These are phyloP conservation scores for Neolamprologus tretocephalus DNA, from an alignment of 2,113 vertebrate species.

Conservation along the genomic window DNA sequence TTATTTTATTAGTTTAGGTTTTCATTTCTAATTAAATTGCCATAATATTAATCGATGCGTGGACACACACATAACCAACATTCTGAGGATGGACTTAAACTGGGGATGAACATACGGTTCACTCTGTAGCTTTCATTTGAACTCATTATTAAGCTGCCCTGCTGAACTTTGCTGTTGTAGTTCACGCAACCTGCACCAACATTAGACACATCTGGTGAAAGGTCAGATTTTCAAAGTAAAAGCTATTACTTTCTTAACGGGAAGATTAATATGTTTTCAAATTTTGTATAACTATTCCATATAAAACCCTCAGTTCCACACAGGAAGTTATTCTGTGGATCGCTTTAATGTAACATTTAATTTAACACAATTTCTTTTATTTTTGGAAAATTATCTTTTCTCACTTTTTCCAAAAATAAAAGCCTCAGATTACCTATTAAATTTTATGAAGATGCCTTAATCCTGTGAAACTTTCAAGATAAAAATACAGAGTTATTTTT, in stretches of 20 bases:
- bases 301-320: rapidly evolving
- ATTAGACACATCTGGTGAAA: background rate
- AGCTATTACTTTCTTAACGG: background rate
- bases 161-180: background rate
- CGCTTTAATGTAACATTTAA: rapidly evolving
- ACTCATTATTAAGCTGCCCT: background rate
- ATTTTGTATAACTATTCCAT: background rate
- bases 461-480: background rate
- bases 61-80: background rate
- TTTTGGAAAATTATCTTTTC: background rate
- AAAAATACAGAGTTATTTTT: background rate
- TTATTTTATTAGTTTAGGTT: background rate
- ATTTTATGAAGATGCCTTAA: background rate
- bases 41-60: background rate
- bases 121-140: background rate
- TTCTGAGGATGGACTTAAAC: background rate
- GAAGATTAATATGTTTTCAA: rapidly evolving
- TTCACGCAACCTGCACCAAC: rapidly evolving
- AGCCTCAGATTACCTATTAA: background rate
- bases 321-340: background rate
- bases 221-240: background rate
- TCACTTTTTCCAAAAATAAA: background rate
- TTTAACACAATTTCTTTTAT: background rate
- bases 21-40: background rate
- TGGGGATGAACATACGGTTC: background rate